phyloP scores from a whole-genome alignment of 2,888 invertebrate genomes.

The Eristalinus aeneus region DNA sequence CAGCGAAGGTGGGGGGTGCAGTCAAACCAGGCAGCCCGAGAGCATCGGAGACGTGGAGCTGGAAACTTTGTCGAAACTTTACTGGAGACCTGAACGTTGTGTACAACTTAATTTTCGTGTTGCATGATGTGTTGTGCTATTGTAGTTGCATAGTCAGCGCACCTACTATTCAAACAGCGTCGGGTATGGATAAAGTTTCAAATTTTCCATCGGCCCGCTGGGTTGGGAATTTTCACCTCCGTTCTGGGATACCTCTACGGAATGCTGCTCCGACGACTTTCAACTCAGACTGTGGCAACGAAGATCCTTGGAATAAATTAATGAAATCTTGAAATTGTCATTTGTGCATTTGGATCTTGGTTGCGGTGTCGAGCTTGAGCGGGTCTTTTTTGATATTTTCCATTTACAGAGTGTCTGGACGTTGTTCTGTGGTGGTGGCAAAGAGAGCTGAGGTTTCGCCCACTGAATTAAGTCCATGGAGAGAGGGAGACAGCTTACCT shows the following conservation, averaged over 20 bases:
- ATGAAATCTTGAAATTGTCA: constrained; percentile 49
- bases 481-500: constrained; percentile 5
- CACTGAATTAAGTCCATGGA: neutral
- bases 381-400: neutral
- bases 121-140: constrained; percentile 33
- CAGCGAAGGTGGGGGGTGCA: constrained; percentile 33
- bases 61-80: constrained; percentile 61
- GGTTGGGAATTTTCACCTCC: constrained; percentile 34
- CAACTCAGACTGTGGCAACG: neutral
- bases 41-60: neutral
- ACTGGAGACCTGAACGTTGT: constrained; percentile 51
- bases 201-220: constrained; percentile 26
- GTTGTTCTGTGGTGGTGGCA: neutral
- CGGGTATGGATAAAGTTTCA: constrained; percentile 14
- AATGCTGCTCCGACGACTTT: constrained; percentile 5
- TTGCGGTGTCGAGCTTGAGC: constrained; percentile 3
- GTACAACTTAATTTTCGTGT: constrained; percentile 57
- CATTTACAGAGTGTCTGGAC: constrained; percentile 12
- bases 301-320: constrained; percentile 40
- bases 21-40: neutral
- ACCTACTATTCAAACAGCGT: constrained; percentile 18
- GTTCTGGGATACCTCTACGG: constrained; percentile 16
- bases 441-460: constrained; percentile 1
- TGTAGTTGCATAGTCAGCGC: neutral
- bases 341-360: constrained; percentile 22